Evolutionary conservation across 2,888 invertebrate genomes (phyloP).

Genomic region (Sarcophaga caerulescens): DNA sequence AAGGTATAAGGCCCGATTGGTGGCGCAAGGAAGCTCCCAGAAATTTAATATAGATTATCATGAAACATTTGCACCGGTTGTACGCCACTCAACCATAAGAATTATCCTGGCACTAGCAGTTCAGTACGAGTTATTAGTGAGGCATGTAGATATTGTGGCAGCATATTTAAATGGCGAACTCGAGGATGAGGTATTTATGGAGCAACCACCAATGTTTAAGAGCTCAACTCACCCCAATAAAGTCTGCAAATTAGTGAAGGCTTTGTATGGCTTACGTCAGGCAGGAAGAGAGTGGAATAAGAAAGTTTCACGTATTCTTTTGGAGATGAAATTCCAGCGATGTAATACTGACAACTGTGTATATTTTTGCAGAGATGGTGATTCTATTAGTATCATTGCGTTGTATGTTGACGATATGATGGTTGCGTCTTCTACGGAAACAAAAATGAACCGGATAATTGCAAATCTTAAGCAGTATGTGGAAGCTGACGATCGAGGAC

Average conservation of each 20-base stretch:
- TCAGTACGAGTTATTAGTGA: slow-evolving; percentile 53
- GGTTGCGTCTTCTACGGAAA: slow-evolving; percentile 35
- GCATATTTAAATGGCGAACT: slow-evolving; percentile 61
- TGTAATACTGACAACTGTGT: slow-evolving; percentile 48
- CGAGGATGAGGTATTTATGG: slow-evolving; percentile 63
- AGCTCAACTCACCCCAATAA: slow-evolving; percentile 16
- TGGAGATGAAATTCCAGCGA: slow-evolving; percentile 34
- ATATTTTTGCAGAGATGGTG: slow-evolving; percentile 42
- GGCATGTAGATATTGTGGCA: slow-evolving; percentile 60
- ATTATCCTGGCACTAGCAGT: slow-evolving; percentile 59
- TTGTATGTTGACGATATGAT: slow-evolving; percentile 10
- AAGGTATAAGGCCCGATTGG: slow-evolving; percentile 60
- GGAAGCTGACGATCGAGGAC: not conserved
- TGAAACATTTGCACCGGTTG: slow-evolving; percentile 48
- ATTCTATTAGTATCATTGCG: slow-evolving; percentile 29
- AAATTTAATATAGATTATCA: slow-evolving; percentile 59
- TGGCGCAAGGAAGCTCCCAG: slow-evolving; percentile 63
- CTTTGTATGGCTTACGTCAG: slow-evolving; percentile 56
- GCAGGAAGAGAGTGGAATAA: slow-evolving; percentile 56
- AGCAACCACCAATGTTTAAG: slow-evolving; percentile 55
- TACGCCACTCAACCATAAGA: slow-evolving; percentile 52
- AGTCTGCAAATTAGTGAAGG: slow-evolving; percentile 61
- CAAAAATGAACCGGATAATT: slow-evolving; percentile 25
- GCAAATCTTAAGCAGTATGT: slow-evolving; percentile 45
- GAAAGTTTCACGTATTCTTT: slow-evolving; percentile 36